Conservation (phyloP, 2,797 vertebrate genomes). For the Neostethus bicornis region DNA sequence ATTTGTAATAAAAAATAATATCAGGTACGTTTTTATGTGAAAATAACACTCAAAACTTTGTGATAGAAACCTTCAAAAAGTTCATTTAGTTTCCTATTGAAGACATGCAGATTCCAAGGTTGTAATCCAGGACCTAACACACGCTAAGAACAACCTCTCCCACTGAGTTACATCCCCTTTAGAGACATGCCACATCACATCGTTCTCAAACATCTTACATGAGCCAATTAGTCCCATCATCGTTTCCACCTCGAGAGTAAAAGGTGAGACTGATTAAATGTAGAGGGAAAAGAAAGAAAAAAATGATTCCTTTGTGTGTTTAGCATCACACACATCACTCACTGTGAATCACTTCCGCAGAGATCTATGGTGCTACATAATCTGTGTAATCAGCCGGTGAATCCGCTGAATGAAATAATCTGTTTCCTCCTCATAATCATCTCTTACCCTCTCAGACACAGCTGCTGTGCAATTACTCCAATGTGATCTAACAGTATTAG, state of each 20-base stretch:
- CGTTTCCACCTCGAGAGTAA: too few species aligned
- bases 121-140: not conserved
- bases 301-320: not conserved
- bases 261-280: too few species aligned
- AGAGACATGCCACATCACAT: too few species aligned
- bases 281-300: not conserved
- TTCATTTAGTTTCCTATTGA: too few species aligned
- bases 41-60: too few species aligned
- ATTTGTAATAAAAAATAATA: too few species aligned
- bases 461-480: constrained; percentile 48
- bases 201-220: too few species aligned
- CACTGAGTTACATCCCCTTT: too few species aligned
- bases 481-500: constrained; percentile 29
- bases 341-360: constrained; percentile 27
- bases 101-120: not conserved
- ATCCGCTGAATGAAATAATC: constrained; percentile 48
- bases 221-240: too few species aligned
- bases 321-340: constrained; percentile 6
- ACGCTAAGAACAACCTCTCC: too few species aligned
- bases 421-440: constrained; percentile 35
- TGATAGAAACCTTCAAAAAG: too few species aligned
- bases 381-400: constrained; percentile 50
- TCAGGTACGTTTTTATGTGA: too few species aligned
- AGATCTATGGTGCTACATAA: constrained; percentile 18
- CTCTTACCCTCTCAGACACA: constrained; percentile 31